phyloP scores from a whole-genome alignment of 2,888 invertebrate genomes.

The Drosophila mimetica region DNA sequence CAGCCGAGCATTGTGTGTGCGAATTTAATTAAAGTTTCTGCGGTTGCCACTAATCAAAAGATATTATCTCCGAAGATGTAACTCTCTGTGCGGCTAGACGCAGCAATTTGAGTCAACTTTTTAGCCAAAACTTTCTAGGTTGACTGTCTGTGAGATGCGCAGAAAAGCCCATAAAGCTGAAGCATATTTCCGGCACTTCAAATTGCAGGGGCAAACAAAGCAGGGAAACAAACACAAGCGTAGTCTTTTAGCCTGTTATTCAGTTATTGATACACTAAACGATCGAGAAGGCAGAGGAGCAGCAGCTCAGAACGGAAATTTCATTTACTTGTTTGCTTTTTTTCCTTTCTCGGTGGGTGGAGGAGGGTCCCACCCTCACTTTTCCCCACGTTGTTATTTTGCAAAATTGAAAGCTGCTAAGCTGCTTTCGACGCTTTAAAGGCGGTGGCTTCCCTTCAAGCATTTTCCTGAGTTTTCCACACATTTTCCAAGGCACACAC shows the following conservation, averaged over 20 bases:
- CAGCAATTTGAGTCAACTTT: slow-evolving; percentile 31
- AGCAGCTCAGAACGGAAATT: slow-evolving; percentile 64
- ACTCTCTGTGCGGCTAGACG: slow-evolving; percentile 29
- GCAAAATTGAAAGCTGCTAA: slow-evolving; percentile 40
- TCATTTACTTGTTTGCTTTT: slow-evolving; percentile 76
- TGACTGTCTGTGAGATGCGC: slow-evolving; percentile 14
- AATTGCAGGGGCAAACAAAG: slow-evolving; percentile 60
- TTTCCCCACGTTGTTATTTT: slow-evolving; percentile 49
- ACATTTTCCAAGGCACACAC: slow-evolving; percentile 2
- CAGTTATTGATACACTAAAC: slow-evolving; percentile 47
- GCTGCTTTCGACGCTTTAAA: slow-evolving; percentile 45
- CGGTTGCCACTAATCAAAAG: slow-evolving; percentile 80
- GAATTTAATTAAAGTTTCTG: slow-evolving; percentile 80
- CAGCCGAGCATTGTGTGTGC: slow-evolving; percentile 66
- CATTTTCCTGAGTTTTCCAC: slow-evolving; percentile 11
- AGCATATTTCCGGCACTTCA: slow-evolving; percentile 74
- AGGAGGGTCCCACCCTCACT: slow-evolving; percentile 32
- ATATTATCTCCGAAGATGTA: slow-evolving; percentile 66
- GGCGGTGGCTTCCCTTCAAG: slow-evolving; percentile 3
- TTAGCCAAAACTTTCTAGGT: background rate
- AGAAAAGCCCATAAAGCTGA: slow-evolving; percentile 63
- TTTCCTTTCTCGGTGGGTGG: slow-evolving; percentile 24
- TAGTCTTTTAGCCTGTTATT: slow-evolving; percentile 24
- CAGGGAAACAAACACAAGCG: background rate
- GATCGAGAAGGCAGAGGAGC: slow-evolving; percentile 15